Evolutionary conservation across 23 tunicate species (phyloP), one percentile per base, ranked within the genome.

Genomic region (Botrylloides violaceus): DNA sequence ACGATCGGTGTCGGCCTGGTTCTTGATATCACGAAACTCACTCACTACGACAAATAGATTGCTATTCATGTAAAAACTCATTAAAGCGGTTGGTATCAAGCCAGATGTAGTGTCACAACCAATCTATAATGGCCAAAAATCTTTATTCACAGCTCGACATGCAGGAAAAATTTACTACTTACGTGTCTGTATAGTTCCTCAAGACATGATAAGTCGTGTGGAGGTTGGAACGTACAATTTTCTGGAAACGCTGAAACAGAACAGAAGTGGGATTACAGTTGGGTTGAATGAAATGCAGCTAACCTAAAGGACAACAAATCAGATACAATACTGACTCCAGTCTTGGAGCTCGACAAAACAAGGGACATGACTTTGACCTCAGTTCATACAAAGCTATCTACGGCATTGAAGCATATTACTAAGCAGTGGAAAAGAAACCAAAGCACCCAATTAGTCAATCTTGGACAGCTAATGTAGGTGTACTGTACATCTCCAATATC

Each of bases 191-290:
- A 60, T 0, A 26, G 47, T 5, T 68, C 74, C 7, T 37, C 36
- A 4, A 68, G 30, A 43, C 74, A 68, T 23, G 56, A n/a, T 29
- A 68, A 32, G 37, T 68, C 28, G 58, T 68, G 74, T 12, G 58
- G 43, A 1, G 56, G 74, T 32, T 1, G 18, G 57, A 35, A 68
- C 22, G 57, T 68, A 25, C 74, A 68, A 43, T 24, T 68, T 1
- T n/a, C 31, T 5, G 74, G 74, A 28, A 68, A 68, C 20, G 57
- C 74, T 68, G 27, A n/a, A 28, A n/a, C n/a, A n/a, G n/a, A n/a
- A n/a, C n/a, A n/a, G n/a, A n/a, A n/a, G n/a, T n/a, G n/a, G n/a
- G n/a, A n/a, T n/a, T n/a, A n/a, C n/a, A n/a, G n/a, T n/a, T n/a
- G n/a, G n/a, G n/a, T n/a, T n/a, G n/a, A n/a, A n/a, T 47, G 18